A percentile compares a stretch with the other conserved stretches of the same genome.
These are phyloP conservation scores for Falco columbarius DNA, from an alignment of 2,797 vertebrate genomes.

Conservation along the genomic window DNA sequence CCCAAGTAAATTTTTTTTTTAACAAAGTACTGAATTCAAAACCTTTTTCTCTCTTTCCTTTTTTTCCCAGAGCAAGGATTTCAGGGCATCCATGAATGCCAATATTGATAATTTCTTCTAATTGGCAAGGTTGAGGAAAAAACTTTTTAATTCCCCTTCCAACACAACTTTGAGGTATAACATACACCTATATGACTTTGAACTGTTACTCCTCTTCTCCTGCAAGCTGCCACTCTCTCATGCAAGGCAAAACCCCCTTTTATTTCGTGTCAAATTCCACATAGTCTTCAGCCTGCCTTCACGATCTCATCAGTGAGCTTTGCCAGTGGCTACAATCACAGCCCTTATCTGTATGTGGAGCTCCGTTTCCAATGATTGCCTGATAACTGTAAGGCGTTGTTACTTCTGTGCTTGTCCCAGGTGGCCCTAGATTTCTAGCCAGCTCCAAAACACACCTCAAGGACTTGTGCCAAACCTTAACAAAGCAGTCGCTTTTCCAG, in stretches of 20 bases:
- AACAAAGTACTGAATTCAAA: not conserved
- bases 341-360: not conserved
- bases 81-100: not conserved
- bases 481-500: not conserved
- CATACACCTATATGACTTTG: not conserved
- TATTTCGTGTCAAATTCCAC: not conserved
- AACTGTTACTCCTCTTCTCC: not conserved
- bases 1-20: not conserved
- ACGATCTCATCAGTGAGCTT: not conserved
- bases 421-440: not conserved
- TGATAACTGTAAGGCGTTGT: not conserved
- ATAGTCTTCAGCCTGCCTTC: not conserved
- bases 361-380: not conserved
- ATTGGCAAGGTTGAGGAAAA: not conserved
- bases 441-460: not conserved
- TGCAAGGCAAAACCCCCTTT: not conserved
- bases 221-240: not conserved
- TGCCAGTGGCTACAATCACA: not conserved
- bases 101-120: not conserved
- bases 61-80: not conserved
- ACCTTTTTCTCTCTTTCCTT: not conserved
- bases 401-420: not conserved
- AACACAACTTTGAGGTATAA: not conserved
- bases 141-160: not conserved
- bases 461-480: not conserved